These are phyloP conservation scores for Etheostoma nigrum DNA, from an alignment of 2,797 vertebrate genomes.

Conservation along the genomic window DNA sequence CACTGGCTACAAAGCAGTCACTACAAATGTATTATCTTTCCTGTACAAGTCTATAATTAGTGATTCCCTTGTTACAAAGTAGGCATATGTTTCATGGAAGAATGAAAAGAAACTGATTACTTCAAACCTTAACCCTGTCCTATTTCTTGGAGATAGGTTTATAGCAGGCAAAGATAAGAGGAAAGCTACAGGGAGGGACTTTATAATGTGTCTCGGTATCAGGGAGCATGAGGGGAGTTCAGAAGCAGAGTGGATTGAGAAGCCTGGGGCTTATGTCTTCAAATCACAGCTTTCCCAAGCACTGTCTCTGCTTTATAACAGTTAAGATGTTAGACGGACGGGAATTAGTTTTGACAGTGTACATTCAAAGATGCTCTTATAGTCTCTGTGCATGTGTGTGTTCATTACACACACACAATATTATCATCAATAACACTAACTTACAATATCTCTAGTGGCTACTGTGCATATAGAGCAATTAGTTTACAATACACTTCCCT, in stretches of 20 bases:
- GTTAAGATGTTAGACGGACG: constrained; percentile 56
- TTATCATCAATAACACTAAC: constrained; percentile 44
- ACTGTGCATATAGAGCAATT: constrained; percentile 61
- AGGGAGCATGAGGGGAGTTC: constrained; percentile 71
- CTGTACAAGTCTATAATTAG: constrained; percentile 83
- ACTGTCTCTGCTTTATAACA: constrained; percentile 53
- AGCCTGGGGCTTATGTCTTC: constrained; percentile 76
- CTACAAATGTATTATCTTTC: constrained; percentile 78
- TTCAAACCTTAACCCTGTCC: constrained; percentile 76
- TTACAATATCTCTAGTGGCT: constrained; percentile 51
- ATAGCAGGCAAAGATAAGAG: constrained; percentile 77
- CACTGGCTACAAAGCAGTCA: constrained; percentile 73
- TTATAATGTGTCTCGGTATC: constrained; percentile 77
- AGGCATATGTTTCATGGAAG: constrained; percentile 79
- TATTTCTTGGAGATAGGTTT: constrained; percentile 77
- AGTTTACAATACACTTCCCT: constrained; percentile 64
- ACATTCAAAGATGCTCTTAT: constrained; percentile 27
- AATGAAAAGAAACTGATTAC: constrained; percentile 81
- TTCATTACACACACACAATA: constrained; percentile 39
- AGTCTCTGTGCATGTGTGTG: constrained; percentile 27
- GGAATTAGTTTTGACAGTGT: constrained; percentile 56
- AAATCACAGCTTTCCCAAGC: constrained; percentile 77
- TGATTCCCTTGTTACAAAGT: constrained; percentile 76
- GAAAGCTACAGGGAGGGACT: constrained; percentile 74
- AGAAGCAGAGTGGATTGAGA: constrained; percentile 74